phyloP scores from a whole-genome alignment of 2,113 vertebrate species.

The Galbula dea region DNA sequence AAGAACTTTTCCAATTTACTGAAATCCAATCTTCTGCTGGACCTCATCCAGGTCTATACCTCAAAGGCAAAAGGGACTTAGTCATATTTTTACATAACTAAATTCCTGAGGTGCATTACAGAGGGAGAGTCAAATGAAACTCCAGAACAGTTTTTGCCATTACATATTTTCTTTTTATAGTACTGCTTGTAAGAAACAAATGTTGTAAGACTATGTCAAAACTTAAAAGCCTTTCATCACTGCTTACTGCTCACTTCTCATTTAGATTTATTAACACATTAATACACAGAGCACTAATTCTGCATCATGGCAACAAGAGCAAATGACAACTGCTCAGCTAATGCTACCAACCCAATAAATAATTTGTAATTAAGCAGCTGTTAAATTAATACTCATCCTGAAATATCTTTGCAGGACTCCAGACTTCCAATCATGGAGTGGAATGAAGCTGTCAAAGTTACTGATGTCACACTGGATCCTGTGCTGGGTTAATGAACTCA shows the following conservation, averaged over 20 bases:
- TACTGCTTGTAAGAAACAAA: slow-evolving; percentile 11
- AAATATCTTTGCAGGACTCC: neutral
- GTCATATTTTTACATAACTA: slow-evolving; percentile 31
- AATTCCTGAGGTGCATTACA: slow-evolving; percentile 40
- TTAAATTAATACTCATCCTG: neutral
- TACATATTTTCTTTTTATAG: slow-evolving; percentile 5
- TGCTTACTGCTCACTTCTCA: neutral
- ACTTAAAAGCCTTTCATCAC: neutral
- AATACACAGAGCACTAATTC: neutral
- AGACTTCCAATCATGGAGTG: neutral
- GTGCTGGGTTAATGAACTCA: neutral
- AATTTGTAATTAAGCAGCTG: slow-evolving; percentile 11
- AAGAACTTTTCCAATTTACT: slow-evolving; percentile 53
- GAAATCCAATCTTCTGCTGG: slow-evolving; percentile 53
- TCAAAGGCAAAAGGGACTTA: slow-evolving; percentile 31
- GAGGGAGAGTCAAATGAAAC: slow-evolving; percentile 20
- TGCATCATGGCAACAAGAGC: neutral
- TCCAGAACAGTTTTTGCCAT: neutral
- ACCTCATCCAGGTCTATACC: slow-evolving; percentile 43
- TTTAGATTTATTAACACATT: neutral
- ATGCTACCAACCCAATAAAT: neutral
- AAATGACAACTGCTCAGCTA: neutral
- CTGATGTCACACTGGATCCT: neutral
- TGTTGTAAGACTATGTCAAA: slow-evolving; percentile 27
- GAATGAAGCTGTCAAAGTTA: neutral